Evolutionary conservation across 2,888 invertebrate species (phyloP), one percentile per base, ranked within the genome.

Genomic region (Latrodectus elegans): DNA sequence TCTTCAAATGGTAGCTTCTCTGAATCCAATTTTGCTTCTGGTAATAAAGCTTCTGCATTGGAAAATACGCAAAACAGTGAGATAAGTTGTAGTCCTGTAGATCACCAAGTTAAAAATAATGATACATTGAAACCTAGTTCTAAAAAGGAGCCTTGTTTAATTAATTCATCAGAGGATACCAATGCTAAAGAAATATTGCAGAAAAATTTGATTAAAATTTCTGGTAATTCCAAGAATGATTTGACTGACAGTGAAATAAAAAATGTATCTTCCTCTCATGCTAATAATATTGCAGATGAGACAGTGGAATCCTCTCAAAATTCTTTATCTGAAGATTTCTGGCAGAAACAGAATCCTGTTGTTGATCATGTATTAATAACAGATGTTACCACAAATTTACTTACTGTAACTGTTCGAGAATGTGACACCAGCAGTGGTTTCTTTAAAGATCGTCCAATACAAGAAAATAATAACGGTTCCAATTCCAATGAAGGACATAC

Each of bases 391-490:
- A 97, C 97, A 74, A 97, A 98, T 93, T 94, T 96, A 86, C 96
- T 97, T 93, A 98, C 98, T 51, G 97, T 99, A 77, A 99, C 98
- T 89, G 97, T 99, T 92, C 94, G 98, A 90, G 98, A 99, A 93
- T 98, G 98, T 92, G 96, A 97, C 93, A 97, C 97, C 79, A 97
- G 97, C 92, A 95, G 95, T 90, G 98, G 98, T 12, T 98, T 98
- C 94, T 98, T 98, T 93, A 87, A 84, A 55, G 90, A 90, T 65
- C 65, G 89, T 15, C 86, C 81, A 10, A 68, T 75, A 22, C 70
- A 74, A 55, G 85, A 79, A 49, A 74, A 67, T 55, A 52, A 15
- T n/a, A 65, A 38, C 22, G 64, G 65, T 52, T 67, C 81, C 49
- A 72, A 65, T 22, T 64, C 71, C 65, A 77, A 49, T 73, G 86